phyloP scores from a whole-genome alignment of 2,888 invertebrate species.

The Tanypteryx hageni region DNA sequence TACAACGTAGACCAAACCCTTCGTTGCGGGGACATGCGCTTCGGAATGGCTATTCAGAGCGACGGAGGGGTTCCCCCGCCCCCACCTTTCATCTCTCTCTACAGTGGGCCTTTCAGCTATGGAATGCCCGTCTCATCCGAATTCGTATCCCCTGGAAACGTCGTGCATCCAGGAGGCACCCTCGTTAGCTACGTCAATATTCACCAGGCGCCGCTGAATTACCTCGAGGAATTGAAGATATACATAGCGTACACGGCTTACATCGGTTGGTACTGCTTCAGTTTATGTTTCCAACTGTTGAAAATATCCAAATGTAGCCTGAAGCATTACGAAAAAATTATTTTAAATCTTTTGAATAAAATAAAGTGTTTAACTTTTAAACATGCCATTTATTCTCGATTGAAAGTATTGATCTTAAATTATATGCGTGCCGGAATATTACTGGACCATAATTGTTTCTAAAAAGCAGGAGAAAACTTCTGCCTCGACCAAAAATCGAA shows the following conservation, averaged over 20 bases:
- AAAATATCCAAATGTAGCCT: neutral
- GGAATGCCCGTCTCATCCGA: neutral
- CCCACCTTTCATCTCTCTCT: neutral
- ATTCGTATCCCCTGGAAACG: neutral
- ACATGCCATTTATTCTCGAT: neutral
- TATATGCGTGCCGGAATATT: no score
- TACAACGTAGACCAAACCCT: conserved; percentile 10
- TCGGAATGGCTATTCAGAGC: neutral
- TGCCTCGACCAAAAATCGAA: no score
- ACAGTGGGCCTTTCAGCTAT: neutral
- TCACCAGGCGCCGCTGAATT: neutral
- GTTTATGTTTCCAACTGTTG: neutral
- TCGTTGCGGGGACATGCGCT: neutral
- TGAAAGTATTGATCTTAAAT: neutral
- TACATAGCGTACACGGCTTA: conserved; percentile 8
- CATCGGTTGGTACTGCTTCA: neutral
- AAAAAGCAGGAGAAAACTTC: no score
- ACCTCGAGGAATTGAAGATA: neutral
- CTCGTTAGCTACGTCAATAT: neutral
- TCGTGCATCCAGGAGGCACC: neutral
- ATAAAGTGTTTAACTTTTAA: neutral
- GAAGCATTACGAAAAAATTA: neutral
- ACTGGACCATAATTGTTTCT: no score
- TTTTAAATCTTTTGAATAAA: neutral
- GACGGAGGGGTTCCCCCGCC: neutral